These are phyloP conservation scores for Mus caroli DNA, from an alignment of 2,797 vertebrate species.

Conservation along the genomic window DNA sequence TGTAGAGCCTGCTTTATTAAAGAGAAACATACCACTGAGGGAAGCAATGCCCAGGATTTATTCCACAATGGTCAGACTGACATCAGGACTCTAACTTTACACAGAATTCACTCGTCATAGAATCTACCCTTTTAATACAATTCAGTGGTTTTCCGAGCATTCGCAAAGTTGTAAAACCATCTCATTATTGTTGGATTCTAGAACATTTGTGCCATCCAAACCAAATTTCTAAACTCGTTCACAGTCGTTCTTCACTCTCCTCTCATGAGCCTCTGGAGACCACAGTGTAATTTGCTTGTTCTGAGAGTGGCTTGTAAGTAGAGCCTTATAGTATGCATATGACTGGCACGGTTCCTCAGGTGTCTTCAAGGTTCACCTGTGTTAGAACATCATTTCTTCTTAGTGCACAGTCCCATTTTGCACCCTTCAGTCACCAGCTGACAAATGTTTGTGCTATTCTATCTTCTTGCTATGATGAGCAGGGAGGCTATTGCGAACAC, in stretches of 20 bases:
- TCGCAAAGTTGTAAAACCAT: not conserved
- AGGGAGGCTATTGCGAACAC: not conserved
- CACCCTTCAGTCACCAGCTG: not conserved
- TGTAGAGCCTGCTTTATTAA: not conserved
- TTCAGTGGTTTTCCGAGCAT: not conserved
- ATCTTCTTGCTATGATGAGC: not conserved
- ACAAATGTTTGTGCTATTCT: not conserved
- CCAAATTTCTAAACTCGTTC: not conserved
- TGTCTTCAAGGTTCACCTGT: not conserved
- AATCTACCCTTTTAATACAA: slow-evolving; percentile 1
- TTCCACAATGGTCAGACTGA: not conserved
- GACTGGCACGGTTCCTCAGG: not conserved
- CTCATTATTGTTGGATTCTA: not conserved
- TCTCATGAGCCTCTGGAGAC: not conserved
- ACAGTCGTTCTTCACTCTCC: not conserved
- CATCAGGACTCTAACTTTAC: slow-evolving; percentile 15
- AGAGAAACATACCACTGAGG: not conserved
- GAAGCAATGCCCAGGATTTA: not conserved
- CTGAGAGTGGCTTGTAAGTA: not conserved
- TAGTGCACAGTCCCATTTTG: not conserved
- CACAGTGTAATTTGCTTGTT: not conserved
- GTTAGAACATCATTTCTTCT: slow-evolving; percentile 6
- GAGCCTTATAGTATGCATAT: not conserved
- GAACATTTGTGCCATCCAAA: not conserved
- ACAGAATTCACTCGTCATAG: not conserved